A percentile compares a stretch with the other conserved stretches of the same genome.
phyloP scores from a whole-genome alignment of 1,140 invertebrate genomes.

The Melitaea cinxia region DNA sequence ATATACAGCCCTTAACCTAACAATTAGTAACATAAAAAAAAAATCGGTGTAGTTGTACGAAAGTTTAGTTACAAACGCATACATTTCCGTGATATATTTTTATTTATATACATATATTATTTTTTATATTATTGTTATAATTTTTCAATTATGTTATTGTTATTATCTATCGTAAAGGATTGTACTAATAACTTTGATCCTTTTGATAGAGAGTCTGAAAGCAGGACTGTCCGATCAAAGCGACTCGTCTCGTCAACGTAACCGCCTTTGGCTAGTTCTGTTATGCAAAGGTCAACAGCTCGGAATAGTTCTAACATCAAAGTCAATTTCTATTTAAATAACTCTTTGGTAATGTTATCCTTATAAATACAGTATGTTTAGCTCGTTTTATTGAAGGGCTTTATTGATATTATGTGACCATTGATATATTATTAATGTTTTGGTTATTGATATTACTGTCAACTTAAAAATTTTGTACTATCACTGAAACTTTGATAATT shows the following conservation, averaged over 20 bases:
- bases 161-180: neutral
- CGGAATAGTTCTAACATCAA: conserved; percentile 29
- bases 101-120: no score
- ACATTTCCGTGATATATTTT: no score
- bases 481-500: no score
- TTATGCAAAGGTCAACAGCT: conserved; percentile 31
- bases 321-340: conserved; percentile 29
- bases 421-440: neutral
- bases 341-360: conserved; percentile 17
- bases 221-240: conserved; percentile 6
- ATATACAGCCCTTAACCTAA: no score
- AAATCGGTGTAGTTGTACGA: no score
- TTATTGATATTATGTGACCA: neutral
- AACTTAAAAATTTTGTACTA: no score
- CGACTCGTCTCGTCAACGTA: conserved; percentile 2
- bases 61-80: no score
- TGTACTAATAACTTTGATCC: neutral
- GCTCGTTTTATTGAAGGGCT: conserved; percentile 7
- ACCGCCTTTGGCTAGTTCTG: conserved; percentile 22
- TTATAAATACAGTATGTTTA: conserved; percentile 21
- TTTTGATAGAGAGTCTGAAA: neutral
- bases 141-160: no score
- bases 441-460: no score
- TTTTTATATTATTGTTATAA: no score
- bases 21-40: no score